Percentiles rank a stretch among this genome's conserved stretches.
Conservation (phyloP, 2,888 invertebrate species). For the Belgica antarctica region DNA sequence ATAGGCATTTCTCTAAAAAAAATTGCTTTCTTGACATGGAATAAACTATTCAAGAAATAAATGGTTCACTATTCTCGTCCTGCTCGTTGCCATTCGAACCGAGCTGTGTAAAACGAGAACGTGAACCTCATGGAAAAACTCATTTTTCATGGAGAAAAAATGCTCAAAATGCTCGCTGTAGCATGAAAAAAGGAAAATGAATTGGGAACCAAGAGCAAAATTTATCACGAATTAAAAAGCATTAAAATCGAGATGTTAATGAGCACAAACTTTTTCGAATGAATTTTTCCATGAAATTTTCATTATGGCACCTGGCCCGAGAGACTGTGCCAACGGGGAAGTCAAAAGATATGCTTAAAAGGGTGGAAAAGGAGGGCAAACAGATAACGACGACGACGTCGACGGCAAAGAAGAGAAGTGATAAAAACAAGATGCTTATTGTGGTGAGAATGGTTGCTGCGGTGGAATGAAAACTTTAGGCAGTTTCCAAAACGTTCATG, state of each 20-base stretch:
- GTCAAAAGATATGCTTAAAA: too few species aligned
- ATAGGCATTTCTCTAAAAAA: neutral
- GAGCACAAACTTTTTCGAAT: neutral
- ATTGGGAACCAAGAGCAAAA: too few species aligned
- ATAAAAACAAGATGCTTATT: neutral
- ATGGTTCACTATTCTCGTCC: neutral
- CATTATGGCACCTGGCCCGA: slow-evolving; percentile 13
- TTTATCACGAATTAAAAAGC: neutral
- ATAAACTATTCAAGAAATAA: slow-evolving; percentile 6
- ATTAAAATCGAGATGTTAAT: neutral
- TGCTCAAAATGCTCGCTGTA: neutral
- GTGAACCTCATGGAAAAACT: neutral
- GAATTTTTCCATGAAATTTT: slow-evolving; percentile 5
- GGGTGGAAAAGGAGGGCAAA: too few species aligned
- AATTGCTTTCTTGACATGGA: slow-evolving; percentile 15
- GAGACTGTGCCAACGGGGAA: neutral
- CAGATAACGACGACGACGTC: too few species aligned
- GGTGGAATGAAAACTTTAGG: neutral
- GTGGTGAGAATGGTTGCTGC: neutral
- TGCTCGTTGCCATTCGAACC: too few species aligned
- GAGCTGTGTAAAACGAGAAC: too few species aligned
- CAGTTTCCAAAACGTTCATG: slow-evolving; percentile 10
- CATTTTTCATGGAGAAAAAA: neutral
- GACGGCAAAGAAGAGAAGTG: neutral
- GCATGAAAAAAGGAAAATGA: too few species aligned